Evolutionary conservation across 2,888 invertebrate genomes (phyloP), one percentile per base, ranked within the genome.

Genomic region (Stictocephala bisonia): DNA sequence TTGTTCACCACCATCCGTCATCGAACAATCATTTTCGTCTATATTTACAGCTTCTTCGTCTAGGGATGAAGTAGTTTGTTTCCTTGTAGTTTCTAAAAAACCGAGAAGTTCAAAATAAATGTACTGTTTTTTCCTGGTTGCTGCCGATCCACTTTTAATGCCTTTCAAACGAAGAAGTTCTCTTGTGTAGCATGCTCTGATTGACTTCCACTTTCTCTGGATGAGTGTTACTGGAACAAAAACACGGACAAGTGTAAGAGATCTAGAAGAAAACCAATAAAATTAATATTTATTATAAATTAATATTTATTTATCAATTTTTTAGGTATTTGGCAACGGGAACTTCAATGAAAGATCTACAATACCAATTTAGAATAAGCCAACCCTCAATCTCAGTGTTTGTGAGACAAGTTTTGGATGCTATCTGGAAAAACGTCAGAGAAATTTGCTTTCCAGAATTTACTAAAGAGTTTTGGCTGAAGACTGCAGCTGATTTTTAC

Each of bases 111-210:
- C 56, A 56, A 56, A 56, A 60, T 31, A 60, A 31, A 60, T 60
- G 35, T 60, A 60, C 60, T 60, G 60, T 18, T 58, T 60, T 60
- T 60, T 60, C 60, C 60, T 60, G 20, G 35, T 60, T 27, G 60
- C 31, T 60, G 60, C 60, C 60, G 60, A 60, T 60, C 60, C 60
- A 60, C 60, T 60, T 60, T 60, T 60, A 31, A 60, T 60, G 18
- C 35, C 20, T 60, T 60, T 60, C 40, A 60, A 60, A 60, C 60
- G 60, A 60, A 60, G 60, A 60, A 60, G 60, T 60, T 60, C 60
- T 31, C 60, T 60, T 31, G 60, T 60, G 35, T 60, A 60, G 60
- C 60, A 60, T 31, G 60, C 60, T 60, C 60, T 13, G 60, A 60
- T 60, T 13, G 60, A 60, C 60, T 60, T 60, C 35, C 60, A 60